A percentile compares a stretch with the other conserved stretches of the same genome.
Conservation (phyloP, 2,888 invertebrate species). For the Coleophora deauratella region DNA sequence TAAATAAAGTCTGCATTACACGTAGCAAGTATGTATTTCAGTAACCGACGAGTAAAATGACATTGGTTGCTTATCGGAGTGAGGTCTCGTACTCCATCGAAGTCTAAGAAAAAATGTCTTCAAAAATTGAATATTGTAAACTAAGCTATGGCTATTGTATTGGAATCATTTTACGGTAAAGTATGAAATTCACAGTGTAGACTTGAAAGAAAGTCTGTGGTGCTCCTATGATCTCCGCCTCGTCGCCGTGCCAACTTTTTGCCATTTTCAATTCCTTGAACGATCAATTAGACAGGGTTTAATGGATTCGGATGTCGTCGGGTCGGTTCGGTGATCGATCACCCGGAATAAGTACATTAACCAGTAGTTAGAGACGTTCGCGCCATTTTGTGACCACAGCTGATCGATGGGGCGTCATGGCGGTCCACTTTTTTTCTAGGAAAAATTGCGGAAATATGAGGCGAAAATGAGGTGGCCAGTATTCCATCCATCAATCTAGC, state of each 20-base stretch:
- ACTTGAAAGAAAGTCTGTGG: too few species aligned
- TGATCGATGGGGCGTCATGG: conserved; percentile 35
- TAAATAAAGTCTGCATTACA: too few species aligned
- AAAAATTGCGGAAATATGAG: conserved; percentile 8
- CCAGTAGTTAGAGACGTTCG: conserved; percentile 45
- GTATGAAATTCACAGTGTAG: too few species aligned
- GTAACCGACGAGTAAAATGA: too few species aligned
- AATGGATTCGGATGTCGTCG: conserved; percentile 62
- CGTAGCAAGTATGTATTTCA: too few species aligned
- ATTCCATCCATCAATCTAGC: conserved; percentile 10
- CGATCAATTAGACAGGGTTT: conserved; percentile 68
- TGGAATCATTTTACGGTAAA: too few species aligned
- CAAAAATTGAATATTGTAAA: too few species aligned
- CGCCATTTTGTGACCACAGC: conserved; percentile 20
- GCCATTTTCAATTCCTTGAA: conserved; percentile 56
- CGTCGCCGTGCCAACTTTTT: conserved; percentile 35
- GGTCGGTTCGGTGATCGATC: conserved; percentile 56
- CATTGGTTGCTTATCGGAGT: too few species aligned
- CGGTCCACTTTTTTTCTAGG: conserved; percentile 16
- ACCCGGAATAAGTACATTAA: conserved; percentile 60
- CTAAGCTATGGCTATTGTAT: too few species aligned
- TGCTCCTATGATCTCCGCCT: too few species aligned
- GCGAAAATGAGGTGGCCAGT: conserved; percentile 11
- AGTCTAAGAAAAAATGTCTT: too few species aligned
- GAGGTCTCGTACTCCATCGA: too few species aligned